These are phyloP conservation scores for Melospiza georgiana DNA, from an alignment of 2,113 vertebrate species.

Conservation along the genomic window DNA sequence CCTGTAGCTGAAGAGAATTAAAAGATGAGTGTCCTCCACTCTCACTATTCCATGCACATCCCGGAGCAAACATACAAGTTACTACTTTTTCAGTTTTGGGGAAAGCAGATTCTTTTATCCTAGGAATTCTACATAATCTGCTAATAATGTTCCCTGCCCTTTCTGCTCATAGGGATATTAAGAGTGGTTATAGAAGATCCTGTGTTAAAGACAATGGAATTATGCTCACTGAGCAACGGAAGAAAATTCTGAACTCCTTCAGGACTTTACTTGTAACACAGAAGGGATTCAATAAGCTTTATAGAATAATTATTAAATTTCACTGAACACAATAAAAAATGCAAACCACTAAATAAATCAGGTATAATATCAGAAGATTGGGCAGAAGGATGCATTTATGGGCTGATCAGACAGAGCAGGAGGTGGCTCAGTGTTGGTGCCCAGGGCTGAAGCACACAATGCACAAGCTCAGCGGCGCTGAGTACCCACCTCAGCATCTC, in stretches of 20 bases:
- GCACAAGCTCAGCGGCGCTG: accelerated
- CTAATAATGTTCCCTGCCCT: neutral
- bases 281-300: neutral
- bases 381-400: neutral
- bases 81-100: neutral
- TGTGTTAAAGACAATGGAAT: neutral
- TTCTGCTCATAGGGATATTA: neutral
- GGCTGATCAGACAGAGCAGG: neutral
- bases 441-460: accelerated
- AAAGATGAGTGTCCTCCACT: accelerated
- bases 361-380: neutral
- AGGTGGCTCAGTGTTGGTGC: neutral
- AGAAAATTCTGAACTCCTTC: neutral
- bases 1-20: neutral
- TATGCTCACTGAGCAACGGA: neutral
- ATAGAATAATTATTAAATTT: neutral
- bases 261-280: neutral
- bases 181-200: neutral
- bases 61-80: neutral
- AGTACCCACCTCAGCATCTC: accelerated
- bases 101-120: neutral
- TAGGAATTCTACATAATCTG: neutral
- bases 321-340: neutral
- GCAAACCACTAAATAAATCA: neutral
- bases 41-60: neutral